Evolutionary conservation across 2,888 invertebrate species (phyloP).

Genomic region (Drosophila mercatorum): DNA sequence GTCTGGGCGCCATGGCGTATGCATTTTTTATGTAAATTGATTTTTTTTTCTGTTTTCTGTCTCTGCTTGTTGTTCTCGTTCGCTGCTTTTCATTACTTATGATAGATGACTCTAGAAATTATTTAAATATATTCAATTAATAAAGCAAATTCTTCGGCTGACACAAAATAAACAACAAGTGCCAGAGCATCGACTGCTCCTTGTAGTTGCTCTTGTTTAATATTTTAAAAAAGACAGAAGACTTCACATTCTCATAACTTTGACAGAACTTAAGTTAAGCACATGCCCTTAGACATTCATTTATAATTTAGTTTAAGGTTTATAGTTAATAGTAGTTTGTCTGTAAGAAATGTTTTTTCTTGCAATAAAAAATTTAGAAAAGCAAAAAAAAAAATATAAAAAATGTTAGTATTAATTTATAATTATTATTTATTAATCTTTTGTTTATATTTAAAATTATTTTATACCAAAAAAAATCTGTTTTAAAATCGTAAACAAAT

Average conservation of each 20-base stretch:
- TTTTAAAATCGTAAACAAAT: too few relatives aligned
- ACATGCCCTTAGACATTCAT: background rate
- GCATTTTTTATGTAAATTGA: constrained; percentile 78
- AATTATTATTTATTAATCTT: too few relatives aligned
- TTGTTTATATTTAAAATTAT: too few relatives aligned
- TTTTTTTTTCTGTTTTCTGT: constrained; percentile 46
- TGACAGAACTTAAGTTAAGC: background rate
- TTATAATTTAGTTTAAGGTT: too few relatives aligned
- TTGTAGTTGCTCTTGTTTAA: background rate
- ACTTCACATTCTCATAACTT: too few relatives aligned
- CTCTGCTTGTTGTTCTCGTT: constrained; percentile 15
- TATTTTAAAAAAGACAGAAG: too few relatives aligned
- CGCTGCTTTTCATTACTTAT: constrained; percentile 67
- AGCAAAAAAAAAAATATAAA: too few relatives aligned
- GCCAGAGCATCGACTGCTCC: background rate
- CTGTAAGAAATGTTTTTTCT: too few relatives aligned
- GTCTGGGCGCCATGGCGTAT: constrained; percentile 72
- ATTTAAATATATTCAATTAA: constrained; percentile 79
- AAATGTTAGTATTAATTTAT: too few relatives aligned
- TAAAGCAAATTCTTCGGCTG: constrained; percentile 36
- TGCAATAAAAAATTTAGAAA: too few relatives aligned
- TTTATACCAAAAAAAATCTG: too few relatives aligned
- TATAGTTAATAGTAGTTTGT: too few relatives aligned
- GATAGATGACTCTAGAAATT: constrained; percentile 68
- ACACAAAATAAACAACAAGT: constrained; percentile 49